Evolutionary conservation across 1,140 invertebrate genomes (phyloP).

Genomic region (Eupristina koningsbergeri): DNA sequence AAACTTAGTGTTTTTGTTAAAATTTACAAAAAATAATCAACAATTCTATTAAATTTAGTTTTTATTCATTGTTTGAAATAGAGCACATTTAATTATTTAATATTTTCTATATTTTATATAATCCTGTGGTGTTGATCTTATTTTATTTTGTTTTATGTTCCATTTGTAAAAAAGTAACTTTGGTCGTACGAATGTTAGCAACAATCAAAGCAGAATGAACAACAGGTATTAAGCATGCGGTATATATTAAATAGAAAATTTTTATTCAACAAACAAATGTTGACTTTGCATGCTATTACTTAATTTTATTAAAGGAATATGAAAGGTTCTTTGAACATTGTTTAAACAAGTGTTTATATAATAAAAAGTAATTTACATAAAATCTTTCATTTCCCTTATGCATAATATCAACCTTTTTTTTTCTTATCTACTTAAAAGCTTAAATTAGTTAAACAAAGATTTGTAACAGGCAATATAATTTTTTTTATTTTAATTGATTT

Average conservation of each 20-base stretch:
- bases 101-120: conserved; percentile 15
- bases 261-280: conserved; percentile 26
- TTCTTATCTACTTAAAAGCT: not conserved
- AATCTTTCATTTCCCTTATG: conserved; percentile 5
- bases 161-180: conserved; percentile 50
- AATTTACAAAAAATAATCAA: not conserved
- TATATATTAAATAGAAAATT: conserved; percentile 11
- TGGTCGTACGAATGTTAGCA: conserved; percentile 47
- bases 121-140: conserved; percentile 34
- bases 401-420: not conserved
- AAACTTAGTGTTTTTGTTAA: too few species aligned
- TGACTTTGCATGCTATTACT: conserved; percentile 41
- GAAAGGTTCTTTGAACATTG: not conserved
- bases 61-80: not conserved
- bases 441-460: not conserved
- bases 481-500: too few species aligned
- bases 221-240: conserved; percentile 47
- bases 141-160: conserved; percentile 51
- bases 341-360: not conserved
- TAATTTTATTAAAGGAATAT: not conserved
- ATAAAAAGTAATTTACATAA: not conserved
- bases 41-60: not conserved
- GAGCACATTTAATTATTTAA: not conserved
- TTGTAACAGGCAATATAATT: not conserved
- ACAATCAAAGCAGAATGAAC: conserved; percentile 48